A percentile compares a stretch with the other conserved stretches of the same genome.
phyloP scores from a whole-genome alignment of 2,888 invertebrate genomes.

The Nephrotoma guestfalica region DNA sequence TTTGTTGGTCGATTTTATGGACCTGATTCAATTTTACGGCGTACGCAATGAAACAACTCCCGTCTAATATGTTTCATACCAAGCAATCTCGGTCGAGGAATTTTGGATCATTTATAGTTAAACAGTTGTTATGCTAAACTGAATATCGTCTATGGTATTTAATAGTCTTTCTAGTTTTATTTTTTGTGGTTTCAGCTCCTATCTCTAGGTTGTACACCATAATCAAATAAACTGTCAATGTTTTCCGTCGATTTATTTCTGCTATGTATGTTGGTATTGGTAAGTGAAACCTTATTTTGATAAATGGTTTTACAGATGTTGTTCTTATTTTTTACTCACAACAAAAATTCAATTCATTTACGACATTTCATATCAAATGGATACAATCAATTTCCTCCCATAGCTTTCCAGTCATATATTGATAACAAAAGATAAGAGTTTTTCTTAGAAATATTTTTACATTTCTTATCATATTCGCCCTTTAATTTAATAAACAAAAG shows the following conservation, averaged over 20 bases:
- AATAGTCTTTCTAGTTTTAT: not conserved
- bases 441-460: not conserved
- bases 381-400: not conserved
- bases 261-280: not conserved
- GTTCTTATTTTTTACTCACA: not conserved
- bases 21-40: not conserved
- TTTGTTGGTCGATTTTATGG: not conserved
- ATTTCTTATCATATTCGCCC: not conserved
- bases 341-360: not conserved
- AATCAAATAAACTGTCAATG: not conserved
- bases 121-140: not conserved
- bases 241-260: not conserved
- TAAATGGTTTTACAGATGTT: not conserved
- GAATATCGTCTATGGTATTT: not conserved
- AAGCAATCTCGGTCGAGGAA: not conserved
- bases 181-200: not conserved
- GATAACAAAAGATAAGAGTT: not conserved
- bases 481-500: not conserved
- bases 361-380: not conserved
- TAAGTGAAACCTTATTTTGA: not conserved
- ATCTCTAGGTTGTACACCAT: not conserved
- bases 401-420: not conserved
- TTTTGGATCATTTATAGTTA: not conserved
- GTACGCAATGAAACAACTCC: not conserved
- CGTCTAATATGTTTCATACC: not conserved